These are phyloP conservation scores for Rhinogobius similis DNA, from an alignment of 2,113 vertebrate genomes.

Conservation along the genomic window DNA sequence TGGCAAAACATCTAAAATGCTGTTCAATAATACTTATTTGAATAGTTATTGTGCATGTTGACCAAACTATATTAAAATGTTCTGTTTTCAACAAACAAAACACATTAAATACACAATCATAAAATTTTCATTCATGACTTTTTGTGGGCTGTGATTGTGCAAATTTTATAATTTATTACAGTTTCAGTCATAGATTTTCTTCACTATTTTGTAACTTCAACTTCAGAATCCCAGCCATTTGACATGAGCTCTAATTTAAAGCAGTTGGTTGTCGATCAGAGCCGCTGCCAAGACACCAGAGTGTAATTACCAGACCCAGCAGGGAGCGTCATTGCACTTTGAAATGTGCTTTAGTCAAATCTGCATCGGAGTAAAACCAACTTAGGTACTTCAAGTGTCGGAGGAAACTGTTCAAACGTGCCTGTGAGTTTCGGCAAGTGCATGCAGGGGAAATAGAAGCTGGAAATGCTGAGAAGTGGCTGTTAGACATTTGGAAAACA, in stretches of 20 bases:
- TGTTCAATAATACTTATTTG: no score
- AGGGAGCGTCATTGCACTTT: conserved; percentile 45
- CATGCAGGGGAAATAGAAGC: conserved; percentile 22
- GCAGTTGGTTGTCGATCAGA: conserved; percentile 22
- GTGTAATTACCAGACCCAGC: conserved; percentile 56
- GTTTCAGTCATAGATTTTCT: neutral
- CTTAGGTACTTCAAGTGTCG: conserved; percentile 37
- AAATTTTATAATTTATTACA: neutral
- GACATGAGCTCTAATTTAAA: conserved; percentile 39
- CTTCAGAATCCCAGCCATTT: conserved; percentile 19
- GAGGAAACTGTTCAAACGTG: conserved; percentile 49
- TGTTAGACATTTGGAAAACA: conserved; percentile 17
- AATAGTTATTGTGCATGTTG: no score
- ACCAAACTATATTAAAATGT: no score
- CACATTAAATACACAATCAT: no score
- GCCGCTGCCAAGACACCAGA: conserved; percentile 39
- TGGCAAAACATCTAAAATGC: no score
- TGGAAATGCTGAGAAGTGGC: conserved; percentile 21
- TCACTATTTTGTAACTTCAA: conserved; percentile 13
- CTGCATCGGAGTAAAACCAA: conserved; percentile 32
- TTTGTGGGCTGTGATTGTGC: neutral
- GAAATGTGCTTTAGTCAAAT: conserved; percentile 50
- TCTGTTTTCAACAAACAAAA: no score
- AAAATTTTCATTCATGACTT: no score
- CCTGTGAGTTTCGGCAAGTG: conserved; percentile 24